A percentile compares a stretch with the other conserved stretches of the same genome.
Conservation (phyloP, 2,113 vertebrate species). For the Pelobates fuscus region DNA sequence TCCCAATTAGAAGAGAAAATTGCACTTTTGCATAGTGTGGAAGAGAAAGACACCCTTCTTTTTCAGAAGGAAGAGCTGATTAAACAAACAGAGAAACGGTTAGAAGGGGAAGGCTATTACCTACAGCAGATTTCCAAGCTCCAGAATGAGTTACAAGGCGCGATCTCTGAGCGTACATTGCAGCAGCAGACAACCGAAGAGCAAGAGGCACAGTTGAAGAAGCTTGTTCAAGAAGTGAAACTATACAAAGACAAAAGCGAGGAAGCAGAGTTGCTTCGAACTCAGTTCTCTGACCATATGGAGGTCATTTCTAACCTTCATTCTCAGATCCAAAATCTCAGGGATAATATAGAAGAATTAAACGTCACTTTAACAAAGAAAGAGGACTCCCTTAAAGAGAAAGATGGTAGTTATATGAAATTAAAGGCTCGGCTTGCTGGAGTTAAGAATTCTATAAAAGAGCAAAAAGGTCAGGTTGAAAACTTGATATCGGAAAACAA, state of each 20-base stretch:
- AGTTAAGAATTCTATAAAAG: constrained; percentile 57
- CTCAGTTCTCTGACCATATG: constrained; percentile 70
- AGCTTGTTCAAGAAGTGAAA: constrained; percentile 64
- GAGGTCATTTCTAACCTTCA: constrained; percentile 70
- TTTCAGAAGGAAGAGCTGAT: constrained; percentile 67
- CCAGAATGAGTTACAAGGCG: constrained; percentile 60
- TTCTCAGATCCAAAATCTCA: constrained; percentile 57
- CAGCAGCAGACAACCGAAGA: constrained; percentile 58
- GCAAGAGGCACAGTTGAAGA: constrained; percentile 63
- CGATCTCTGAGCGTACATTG: constrained; percentile 51
- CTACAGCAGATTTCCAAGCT: constrained; percentile 65
- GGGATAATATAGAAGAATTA: constrained; percentile 60
- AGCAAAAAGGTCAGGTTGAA: constrained; percentile 63
- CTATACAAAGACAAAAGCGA: constrained; percentile 65
- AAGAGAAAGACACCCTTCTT: constrained; percentile 65
- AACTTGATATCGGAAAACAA: constrained; percentile 63
- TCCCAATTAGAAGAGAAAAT: constrained; percentile 68
- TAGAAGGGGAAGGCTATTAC: constrained; percentile 62
- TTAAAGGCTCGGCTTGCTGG: constrained; percentile 65
- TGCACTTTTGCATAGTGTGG: constrained; percentile 57
- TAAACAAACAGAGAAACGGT: constrained; percentile 64
- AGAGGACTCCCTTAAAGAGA: constrained; percentile 67
- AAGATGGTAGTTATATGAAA: constrained; percentile 58
- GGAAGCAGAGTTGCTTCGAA: constrained; percentile 65
- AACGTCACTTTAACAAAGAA: constrained; percentile 61